Conservation (phyloP, 2,797 vertebrate species). For the Channallabes apus region DNA sequence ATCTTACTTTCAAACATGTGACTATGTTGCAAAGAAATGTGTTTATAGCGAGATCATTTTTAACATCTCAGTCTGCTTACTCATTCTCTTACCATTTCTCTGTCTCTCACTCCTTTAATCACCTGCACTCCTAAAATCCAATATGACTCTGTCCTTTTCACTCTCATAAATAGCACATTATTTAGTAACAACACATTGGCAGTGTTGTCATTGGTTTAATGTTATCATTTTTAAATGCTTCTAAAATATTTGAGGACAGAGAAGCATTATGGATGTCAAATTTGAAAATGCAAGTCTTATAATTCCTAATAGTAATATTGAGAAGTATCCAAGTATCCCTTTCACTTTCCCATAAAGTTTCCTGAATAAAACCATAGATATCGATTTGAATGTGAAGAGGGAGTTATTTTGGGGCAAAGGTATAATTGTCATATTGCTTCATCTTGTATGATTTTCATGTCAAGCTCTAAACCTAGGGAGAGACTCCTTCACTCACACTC, state of each 20-base stretch:
- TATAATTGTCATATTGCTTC: constrained; percentile 29
- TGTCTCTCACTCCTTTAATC: not conserved
- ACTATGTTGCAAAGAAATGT: not conserved
- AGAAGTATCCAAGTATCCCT: not conserved
- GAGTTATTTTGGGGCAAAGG: not conserved
- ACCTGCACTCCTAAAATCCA: constrained; percentile 14
- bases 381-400: constrained; percentile 1
- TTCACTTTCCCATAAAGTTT: not conserved
- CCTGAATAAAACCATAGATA: not conserved
- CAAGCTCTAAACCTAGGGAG: constrained; percentile 28
- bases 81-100: not conserved
- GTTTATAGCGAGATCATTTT: constrained; percentile 3
- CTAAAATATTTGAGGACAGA: not conserved
- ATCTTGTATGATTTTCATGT: constrained; percentile 32
- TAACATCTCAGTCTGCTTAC: not conserved
- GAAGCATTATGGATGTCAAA: not conserved
- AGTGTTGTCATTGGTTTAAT: not conserved
- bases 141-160: not conserved
- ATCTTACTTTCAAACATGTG: not conserved
- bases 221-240: not conserved
- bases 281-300: not conserved
- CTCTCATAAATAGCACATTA: not conserved
- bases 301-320: not conserved
- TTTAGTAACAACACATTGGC: not conserved
- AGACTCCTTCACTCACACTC: constrained; percentile 41